Base-by-base conservation (phyloP, 2,888 invertebrate species). In the Brachyptera putata region DNA sequence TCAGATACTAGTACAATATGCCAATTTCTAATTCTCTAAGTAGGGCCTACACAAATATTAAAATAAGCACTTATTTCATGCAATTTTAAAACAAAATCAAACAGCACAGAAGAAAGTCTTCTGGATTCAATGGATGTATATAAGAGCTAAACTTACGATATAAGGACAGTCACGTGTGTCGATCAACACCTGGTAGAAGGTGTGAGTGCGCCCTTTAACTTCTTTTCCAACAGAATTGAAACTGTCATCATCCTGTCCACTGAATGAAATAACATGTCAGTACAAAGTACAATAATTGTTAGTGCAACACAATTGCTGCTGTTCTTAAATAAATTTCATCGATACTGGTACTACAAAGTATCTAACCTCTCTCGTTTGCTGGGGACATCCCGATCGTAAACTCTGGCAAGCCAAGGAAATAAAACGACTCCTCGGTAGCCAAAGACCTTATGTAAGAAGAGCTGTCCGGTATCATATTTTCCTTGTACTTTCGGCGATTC, bases 131-230 rank as follows among this genome's bases (percentile, higher is more conserved):
- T 7, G 30, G 30, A 30, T 11, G 30, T 5, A n/a, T n/a, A 30
- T 7, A 30, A 30, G 30, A 30, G 5, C 11, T 30, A 46, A 21
- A 83, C 89, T 86, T 81, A 94, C 93, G 79, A 98, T 96, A 74
- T 89, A 93, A 5, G 96, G 95, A 71, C 95, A 95, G 79, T 99
- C 98, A 71, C 97, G 82, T 63, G 94, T 90, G 76, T 99, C 98
- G 67, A 99, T 97, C 41, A 99, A 80, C 41, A 96, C 97, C 81
- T 99, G 97, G 75, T 99, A 99, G 75, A 95, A 98, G 37, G 95
- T 91, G 70, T 95, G 94, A 5, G 92, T 90, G 72, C 87, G 83
- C 49, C 95, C 93, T 75, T 93, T 90, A 9, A 92, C 91, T 77
- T 93, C 93, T 72, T 91, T 91, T 26, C 87, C 86, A 14, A 86